phyloP scores from a whole-genome alignment of 2,113 vertebrate genomes.

The Zosterops borbonicus region DNA sequence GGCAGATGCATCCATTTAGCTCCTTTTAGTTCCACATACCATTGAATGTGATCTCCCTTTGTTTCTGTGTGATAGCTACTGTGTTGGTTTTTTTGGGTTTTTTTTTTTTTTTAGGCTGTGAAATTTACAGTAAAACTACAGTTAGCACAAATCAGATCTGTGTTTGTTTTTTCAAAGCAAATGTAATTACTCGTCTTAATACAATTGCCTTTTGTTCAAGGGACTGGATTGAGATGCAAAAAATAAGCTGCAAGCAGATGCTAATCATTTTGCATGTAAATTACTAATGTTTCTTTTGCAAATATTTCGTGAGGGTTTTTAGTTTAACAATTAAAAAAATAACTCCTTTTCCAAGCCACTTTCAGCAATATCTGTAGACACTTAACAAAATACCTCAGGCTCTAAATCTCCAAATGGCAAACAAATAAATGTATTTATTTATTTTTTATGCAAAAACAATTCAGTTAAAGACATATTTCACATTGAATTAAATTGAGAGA shows the following conservation, averaged over 20 bases:
- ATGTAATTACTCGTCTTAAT: constrained; percentile 11
- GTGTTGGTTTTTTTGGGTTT: background rate
- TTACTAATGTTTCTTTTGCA: background rate
- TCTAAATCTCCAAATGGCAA: background rate
- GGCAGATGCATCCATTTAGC: background rate
- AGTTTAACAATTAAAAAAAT: background rate
- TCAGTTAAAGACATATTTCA: background rate
- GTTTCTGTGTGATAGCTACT: background rate
- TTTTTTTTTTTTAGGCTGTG: background rate
- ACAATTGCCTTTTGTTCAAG: constrained; percentile 20
- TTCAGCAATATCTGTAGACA: background rate
- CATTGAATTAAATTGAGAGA: background rate
- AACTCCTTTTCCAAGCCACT: background rate
- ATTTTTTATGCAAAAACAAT: background rate
- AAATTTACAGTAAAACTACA: background rate
- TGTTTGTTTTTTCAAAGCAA: constrained; percentile 30
- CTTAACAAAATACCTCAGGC: background rate
- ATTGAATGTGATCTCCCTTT: background rate
- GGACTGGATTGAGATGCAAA: background rate
- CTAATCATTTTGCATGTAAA: background rate
- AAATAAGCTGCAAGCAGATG: background rate
- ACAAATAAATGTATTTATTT: background rate
- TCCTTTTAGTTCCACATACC: background rate
- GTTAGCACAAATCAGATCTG: background rate
- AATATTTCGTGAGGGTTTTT: background rate